Evolutionary conservation across 2,113 vertebrate species (phyloP).

Genomic region (Ailurus styani): DNA sequence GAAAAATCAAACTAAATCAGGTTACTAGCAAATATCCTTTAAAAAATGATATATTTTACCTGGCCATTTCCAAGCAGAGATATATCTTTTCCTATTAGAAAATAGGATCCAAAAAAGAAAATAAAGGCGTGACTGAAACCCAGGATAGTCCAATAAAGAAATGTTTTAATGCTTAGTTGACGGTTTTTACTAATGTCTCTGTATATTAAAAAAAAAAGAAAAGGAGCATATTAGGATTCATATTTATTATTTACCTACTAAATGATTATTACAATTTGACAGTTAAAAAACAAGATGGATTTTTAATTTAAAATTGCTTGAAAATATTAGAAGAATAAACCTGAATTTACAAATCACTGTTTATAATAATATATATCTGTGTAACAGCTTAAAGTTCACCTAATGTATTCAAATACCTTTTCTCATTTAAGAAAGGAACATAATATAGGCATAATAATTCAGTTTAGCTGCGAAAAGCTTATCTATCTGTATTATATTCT

Average conservation of each 20-base stretch:
- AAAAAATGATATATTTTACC: conserved; percentile 83
- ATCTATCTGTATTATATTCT: neutral
- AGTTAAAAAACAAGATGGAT: neutral
- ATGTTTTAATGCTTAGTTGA: conserved; percentile 92
- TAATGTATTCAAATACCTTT: neutral
- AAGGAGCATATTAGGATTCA: conserved; percentile 50
- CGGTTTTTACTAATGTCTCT: conserved; percentile 98
- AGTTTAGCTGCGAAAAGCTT: neutral
- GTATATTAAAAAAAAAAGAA: conserved; percentile 56
- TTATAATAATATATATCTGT: neutral
- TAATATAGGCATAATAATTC: neutral
- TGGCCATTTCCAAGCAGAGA: conserved; percentile 96
- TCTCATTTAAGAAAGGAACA: conserved; percentile 40
- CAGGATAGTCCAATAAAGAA: conserved; percentile 97
- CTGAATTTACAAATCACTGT: neutral
- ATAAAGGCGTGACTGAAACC: conserved; percentile 96
- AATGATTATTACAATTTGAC: neutral
- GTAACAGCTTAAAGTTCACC: neutral
- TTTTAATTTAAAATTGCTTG: neutral
- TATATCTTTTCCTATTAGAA: conserved; percentile 94
- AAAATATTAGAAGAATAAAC: conserved; percentile 31
- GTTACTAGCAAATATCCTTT: conserved; percentile 31
- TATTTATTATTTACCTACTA: neutral
- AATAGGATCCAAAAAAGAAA: conserved; percentile 97
- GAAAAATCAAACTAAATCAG: neutral